Base-by-base conservation (phyloP, 37 sponge, comb jelly and placozoan genomes). In the Cliona cf. orientalis region DNA sequence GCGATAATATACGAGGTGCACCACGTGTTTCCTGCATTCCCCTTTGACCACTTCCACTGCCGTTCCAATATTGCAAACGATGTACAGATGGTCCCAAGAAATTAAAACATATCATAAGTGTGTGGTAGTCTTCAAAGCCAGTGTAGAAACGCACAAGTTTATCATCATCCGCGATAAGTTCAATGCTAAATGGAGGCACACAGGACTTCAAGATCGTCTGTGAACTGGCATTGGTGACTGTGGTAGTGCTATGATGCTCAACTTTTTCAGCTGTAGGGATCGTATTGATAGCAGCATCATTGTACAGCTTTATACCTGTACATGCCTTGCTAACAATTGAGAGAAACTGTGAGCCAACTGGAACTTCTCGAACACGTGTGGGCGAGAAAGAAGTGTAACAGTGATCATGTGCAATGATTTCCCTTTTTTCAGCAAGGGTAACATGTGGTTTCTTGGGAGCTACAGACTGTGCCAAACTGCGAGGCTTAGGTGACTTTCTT, bases 1-100 rank as follows among this genome's bases (percentile, higher is more conserved):
- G 71, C 23, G 85, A 33, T 38, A 84, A 53, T 14, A 63, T 33
- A 36, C 83, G 28, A 46, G 64, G 66, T 28, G 41, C 12, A 19
- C 53, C 53, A 49, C 14, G 53, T 49, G 53, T 49, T 49, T 49
- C 53, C 9, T 9, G 14, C 11, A 3, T 37, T 32, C 35, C 39
- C 4, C 3, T 68, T 6, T 12, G n/a, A n/a, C n/a, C n/a, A n/a
- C n/a, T 5, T 46, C 4, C 32, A 4, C 5, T 46, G 4, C 23
- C 25, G 28, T 72, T 12, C 55, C 49, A 41, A 44, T 44, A 72
- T 26, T 9, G 46, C 31, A 72, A 29, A 25, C n/a, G 14, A 3
- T 12, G 11, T 72, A 38, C 74, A 72, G 53, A 39, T 43, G 74
- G 55, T 9, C 74, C 32, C 6, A 72, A 42, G 44, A 72, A 46